Evolutionary conservation across 2,797 vertebrate species (phyloP).

Genomic region (Pseudochirops corinnae): DNA sequence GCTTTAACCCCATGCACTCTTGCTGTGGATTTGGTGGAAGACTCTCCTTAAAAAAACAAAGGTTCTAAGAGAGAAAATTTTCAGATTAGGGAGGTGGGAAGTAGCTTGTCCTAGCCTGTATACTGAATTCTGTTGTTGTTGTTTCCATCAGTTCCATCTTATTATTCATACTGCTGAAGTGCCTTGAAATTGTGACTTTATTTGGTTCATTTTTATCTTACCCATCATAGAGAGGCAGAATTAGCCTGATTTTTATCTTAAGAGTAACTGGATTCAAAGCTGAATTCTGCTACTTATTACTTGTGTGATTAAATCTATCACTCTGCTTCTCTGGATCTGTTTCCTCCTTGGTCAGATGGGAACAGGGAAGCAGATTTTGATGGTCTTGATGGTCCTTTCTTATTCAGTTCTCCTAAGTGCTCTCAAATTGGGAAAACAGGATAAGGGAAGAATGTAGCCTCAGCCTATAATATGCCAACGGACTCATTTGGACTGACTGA

Average conservation of each 20-base stretch:
- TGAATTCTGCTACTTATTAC: neutral
- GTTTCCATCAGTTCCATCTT: too few species aligned
- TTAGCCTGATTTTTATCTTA: neutral
- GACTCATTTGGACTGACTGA: neutral
- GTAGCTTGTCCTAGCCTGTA: neutral
- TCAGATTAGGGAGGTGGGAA: neutral
- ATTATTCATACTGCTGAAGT: neutral
- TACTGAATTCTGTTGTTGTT: neutral
- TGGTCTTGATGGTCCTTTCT: neutral
- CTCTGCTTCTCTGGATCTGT: neutral
- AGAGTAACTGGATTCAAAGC: neutral
- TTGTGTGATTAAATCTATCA: too few species aligned
- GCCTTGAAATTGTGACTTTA: neutral
- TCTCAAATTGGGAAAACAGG: neutral
- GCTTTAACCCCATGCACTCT: neutral
- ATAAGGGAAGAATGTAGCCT: neutral
- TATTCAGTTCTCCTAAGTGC: neutral
- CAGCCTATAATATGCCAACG: rapidly evolving
- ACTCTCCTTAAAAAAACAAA: neutral
- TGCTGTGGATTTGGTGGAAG: neutral
- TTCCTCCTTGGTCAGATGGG: neutral
- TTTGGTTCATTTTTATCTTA: neutral
- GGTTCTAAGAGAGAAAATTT: neutral
- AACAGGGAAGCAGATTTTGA: neutral
- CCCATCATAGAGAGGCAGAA: neutral